phyloP scores from a whole-genome alignment of 2,888 invertebrate genomes.

The Andrena bicolor region DNA sequence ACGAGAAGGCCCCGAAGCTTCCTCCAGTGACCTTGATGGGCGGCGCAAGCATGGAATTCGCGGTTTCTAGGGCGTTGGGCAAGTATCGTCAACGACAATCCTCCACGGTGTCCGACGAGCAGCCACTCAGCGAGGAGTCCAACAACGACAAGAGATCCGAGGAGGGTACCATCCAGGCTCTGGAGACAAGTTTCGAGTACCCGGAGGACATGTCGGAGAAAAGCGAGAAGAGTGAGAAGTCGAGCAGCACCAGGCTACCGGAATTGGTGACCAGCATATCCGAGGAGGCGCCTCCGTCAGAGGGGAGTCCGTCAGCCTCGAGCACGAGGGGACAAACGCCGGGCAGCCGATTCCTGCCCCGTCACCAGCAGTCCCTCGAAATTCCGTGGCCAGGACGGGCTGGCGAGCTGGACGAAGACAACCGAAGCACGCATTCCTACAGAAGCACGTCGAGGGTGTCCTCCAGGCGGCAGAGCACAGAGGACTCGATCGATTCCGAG shows the following conservation, averaged over 20 bases:
- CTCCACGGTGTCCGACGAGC: conserved; percentile 90
- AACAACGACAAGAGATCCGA: conserved; percentile 82
- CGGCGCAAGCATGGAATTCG: conserved; percentile 93
- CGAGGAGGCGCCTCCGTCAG: conserved; percentile 87
- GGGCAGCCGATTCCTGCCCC: conserved; percentile 87
- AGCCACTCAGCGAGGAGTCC: conserved; percentile 86
- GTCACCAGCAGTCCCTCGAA: conserved; percentile 92
- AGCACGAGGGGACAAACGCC: conserved; percentile 86
- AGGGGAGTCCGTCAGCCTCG: conserved; percentile 89
- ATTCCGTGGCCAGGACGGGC: conserved; percentile 89
- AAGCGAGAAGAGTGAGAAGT: conserved; percentile 79
- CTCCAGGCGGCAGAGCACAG: conserved; percentile 95
- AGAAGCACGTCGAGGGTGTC: conserved; percentile 94
- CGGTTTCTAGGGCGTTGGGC: conserved; percentile 92
- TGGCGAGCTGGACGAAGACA: conserved; percentile 92
- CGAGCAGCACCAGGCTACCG: conserved; percentile 76
- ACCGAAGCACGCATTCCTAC: conserved; percentile 94
- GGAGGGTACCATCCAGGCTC: conserved; percentile 72
- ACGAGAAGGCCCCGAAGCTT: conserved; percentile 83
- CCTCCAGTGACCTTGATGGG: conserved; percentile 87
- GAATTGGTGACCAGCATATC: conserved; percentile 82
- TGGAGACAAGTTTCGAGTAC: conserved; percentile 78
- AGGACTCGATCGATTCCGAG: conserved; percentile 96
- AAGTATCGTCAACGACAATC: conserved; percentile 92
- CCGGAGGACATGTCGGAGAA: conserved; percentile 77